phyloP scores from a whole-genome alignment of 2,888 invertebrate genomes.

The Brachyptera risi region DNA sequence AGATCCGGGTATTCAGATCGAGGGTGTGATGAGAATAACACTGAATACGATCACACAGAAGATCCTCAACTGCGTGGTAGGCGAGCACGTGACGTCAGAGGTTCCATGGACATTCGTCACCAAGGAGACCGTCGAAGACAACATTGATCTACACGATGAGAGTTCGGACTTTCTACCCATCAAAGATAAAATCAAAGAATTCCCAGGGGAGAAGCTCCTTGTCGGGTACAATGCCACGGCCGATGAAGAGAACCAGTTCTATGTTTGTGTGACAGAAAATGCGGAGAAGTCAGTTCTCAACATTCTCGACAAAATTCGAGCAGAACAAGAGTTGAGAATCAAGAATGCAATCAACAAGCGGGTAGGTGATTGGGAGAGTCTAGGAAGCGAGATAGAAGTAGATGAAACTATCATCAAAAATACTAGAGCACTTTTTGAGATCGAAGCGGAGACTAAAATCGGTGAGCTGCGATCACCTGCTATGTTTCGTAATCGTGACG shows the following conservation, averaged over 20 bases:
- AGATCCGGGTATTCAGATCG: constrained; percentile 19
- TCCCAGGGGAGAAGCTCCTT: constrained; percentile 43
- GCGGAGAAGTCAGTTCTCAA: constrained; percentile 50
- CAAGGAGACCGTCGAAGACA: constrained; percentile 59
- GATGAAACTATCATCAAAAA: constrained; percentile 51
- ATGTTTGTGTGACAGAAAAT: constrained; percentile 58
- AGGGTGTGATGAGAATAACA: constrained; percentile 20
- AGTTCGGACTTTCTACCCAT: constrained; percentile 49
- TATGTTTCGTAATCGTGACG: constrained; percentile 52
- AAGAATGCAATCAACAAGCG: constrained; percentile 38
- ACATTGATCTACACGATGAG: constrained; percentile 55
- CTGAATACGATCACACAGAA: constrained; percentile 57
- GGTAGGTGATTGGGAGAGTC: constrained; percentile 53
- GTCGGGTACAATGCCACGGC: constrained; percentile 64
- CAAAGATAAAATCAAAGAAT: constrained; percentile 41
- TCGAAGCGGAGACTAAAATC: constrained; percentile 49
- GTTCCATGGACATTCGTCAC: constrained; percentile 66
- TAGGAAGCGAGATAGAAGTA: constrained; percentile 65
- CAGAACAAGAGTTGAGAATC: constrained; percentile 45
- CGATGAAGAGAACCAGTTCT: constrained; percentile 62
- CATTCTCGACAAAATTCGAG: constrained; percentile 55
- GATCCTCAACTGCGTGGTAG: constrained; percentile 60
- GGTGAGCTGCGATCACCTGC: constrained; percentile 38
- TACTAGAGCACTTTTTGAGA: constrained; percentile 56
- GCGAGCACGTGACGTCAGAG: constrained; percentile 65